A percentile compares a stretch with the other conserved stretches of the same genome.
phyloP scores from a whole-genome alignment of 2,888 invertebrate genomes.

The Idaea aversata region DNA sequence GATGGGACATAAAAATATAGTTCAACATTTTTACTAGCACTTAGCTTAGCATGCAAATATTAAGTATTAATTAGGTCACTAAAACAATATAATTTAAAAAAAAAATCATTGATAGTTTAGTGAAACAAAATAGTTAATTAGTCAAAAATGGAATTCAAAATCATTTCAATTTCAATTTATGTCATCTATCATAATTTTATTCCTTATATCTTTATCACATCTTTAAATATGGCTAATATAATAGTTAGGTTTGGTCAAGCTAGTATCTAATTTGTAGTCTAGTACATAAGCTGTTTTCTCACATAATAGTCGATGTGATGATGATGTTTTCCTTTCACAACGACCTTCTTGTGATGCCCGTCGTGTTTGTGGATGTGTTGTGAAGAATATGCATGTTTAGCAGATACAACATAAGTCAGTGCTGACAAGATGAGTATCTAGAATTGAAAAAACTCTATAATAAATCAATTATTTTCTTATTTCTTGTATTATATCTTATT shows the following conservation, averaged over 20 bases:
- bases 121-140: no score
- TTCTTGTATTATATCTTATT: not conserved
- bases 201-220: no score
- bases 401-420: conserved; percentile 18
- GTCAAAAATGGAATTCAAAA: no score
- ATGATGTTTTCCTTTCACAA: conserved; percentile 13
- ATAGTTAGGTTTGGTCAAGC: no score
- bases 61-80: no score
- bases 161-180: no score
- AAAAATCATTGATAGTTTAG: not conserved
- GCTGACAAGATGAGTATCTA: conserved; percentile 23
- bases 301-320: conserved; percentile 39
- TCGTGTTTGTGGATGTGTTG: conserved; percentile 40
- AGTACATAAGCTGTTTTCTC: conserved; percentile 13
- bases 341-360: conserved; percentile 30
- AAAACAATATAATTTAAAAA: not conserved
- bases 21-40: no score
- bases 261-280: not conserved
- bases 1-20: no score
- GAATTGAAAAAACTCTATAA: not conserved
- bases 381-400: conserved; percentile 35
- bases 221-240: no score
- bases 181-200: no score
- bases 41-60: no score
- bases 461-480: not conserved